Base-by-base conservation (phyloP, 2,113 vertebrate genomes). In the Caretta caretta region DNA sequence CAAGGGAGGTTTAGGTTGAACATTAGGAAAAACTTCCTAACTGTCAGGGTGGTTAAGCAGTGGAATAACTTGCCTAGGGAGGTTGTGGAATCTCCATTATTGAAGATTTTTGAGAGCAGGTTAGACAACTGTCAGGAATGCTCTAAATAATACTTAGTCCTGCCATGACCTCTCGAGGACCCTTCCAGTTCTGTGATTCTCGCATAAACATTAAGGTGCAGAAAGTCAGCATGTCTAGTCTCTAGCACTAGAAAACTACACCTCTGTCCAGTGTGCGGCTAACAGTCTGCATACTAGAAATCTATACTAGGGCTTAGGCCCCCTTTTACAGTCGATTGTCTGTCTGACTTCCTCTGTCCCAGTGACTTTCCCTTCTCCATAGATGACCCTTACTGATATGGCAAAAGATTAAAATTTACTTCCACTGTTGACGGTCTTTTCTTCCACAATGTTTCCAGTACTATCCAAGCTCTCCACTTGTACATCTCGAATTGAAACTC, bases 231-330 rank as follows among this genome's bases (percentile, higher is more conserved):
- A 75, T 72, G 46, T 95, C 83, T 80, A 91, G 93, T 93, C 90
- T 84, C 83, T 35, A 84, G 69, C 25, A 0, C 76, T 82, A 80
- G 82, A 80, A 50, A 22, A 46, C 35, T 89, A 69, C 57, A 53
- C 46, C 92, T 48, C 88, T 93, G 78, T 84, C 93, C 96, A 8
- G 35, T 92, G 93, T 92, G 89, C 80, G 82, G 92, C 56, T 51
- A 19, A 38, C 3, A 12, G 94, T 17, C 76, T 96, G 87, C 49
- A 3, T 88, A 89, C 90, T 96, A 19, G 87, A 96, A 95, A 97
- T 95, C 87, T 95, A 91, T 93, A 94, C 84, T 82, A 7, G 92
- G 92, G 22, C 35, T 38, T n/a, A 69, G 19, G 35, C 35, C 35
- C 88, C 90, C 69, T 94, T 2, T 89, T 94, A 93, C 90, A 82